Evolutionary conservation across 2,888 invertebrate genomes (phyloP).

Genomic region (Cistogaster globosa): DNA sequence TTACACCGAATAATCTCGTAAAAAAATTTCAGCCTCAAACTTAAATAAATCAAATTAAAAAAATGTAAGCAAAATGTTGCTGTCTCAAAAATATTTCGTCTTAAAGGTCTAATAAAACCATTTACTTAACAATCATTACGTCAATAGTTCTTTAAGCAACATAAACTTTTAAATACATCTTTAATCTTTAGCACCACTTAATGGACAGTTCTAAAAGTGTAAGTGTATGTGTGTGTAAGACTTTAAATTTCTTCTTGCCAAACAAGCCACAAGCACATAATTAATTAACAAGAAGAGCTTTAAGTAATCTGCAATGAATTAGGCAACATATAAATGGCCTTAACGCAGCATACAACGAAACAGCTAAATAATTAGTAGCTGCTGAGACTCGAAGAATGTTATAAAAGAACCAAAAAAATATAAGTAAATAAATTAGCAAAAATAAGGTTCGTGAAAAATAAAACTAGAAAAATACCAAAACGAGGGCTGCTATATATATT

Average conservation of each 20-base stretch:
- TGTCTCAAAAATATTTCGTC: neutral
- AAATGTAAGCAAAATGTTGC: too few relatives aligned
- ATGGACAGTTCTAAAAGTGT: neutral
- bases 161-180: constrained; percentile 6
- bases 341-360: neutral
- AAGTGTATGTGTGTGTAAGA: neutral
- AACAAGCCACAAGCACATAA: constrained; percentile 80
- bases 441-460: too few relatives aligned
- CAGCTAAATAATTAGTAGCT: too few relatives aligned
- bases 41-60: too few relatives aligned
- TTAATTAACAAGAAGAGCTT: constrained; percentile 74
- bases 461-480: too few relatives aligned
- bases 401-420: too few relatives aligned
- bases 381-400: neutral
- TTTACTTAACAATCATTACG: neutral
- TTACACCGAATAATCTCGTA: too few relatives aligned
- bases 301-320: constrained; percentile 8
- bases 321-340: neutral
- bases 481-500: too few relatives aligned
- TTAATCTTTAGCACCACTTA: constrained; percentile 10
- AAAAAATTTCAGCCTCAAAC: too few relatives aligned
- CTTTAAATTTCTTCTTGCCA: constrained; percentile 58
- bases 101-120: constrained; percentile 6
- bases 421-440: too few relatives aligned
- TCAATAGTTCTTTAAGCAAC: neutral